A percentile compares a stretch with the other conserved stretches of the same genome.
Evolutionary conservation across 2,888 invertebrate genomes (phyloP).

Genomic region (Tortricodes alternella): DNA sequence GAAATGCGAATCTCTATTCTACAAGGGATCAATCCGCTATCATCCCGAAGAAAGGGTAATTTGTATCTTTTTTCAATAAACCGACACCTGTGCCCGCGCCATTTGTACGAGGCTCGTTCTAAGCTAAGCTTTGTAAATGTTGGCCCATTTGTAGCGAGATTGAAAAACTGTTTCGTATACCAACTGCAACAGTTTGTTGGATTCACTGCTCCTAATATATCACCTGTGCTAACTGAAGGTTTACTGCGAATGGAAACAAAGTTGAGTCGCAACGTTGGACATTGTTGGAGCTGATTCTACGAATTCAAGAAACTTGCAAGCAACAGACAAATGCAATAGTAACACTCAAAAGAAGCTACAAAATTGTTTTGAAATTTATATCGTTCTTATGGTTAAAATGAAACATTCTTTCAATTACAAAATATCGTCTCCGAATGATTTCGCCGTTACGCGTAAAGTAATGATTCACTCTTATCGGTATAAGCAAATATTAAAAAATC

Average conservation of each 20-base stretch:
- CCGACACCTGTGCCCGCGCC: slow-evolving; percentile 72
- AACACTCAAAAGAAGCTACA: too few relatives aligned
- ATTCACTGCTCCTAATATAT: slow-evolving; percentile 29
- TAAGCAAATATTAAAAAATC: too few relatives aligned
- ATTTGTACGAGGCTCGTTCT: slow-evolving; percentile 67
- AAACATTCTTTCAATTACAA: too few relatives aligned
- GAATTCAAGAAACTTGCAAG: neutral
- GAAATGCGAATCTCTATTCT: slow-evolving; percentile 28
- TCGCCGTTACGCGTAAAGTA: too few relatives aligned
- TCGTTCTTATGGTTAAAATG: too few relatives aligned
- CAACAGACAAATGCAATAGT: neutral
- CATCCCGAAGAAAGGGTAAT: slow-evolving; percentile 70
- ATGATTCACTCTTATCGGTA: too few relatives aligned
- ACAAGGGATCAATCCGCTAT: slow-evolving; percentile 59
- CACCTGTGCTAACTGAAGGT: slow-evolving; percentile 19
- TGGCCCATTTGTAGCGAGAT: slow-evolving; percentile 75
- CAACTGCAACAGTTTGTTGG: slow-evolving; percentile 60
- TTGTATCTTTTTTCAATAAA: slow-evolving; percentile 81
- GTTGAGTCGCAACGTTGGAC: slow-evolving; percentile 11
- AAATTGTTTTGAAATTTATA: too few relatives aligned
- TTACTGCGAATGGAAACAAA: slow-evolving; percentile 17
- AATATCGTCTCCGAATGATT: too few relatives aligned
- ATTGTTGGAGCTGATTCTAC: slow-evolving; percentile 6
- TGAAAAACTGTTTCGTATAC: slow-evolving; percentile 73
- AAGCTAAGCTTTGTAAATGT: slow-evolving; percentile 78